phyloP scores from a whole-genome alignment of 2,888 invertebrate species.

The Leptarthrus brevirostris region DNA sequence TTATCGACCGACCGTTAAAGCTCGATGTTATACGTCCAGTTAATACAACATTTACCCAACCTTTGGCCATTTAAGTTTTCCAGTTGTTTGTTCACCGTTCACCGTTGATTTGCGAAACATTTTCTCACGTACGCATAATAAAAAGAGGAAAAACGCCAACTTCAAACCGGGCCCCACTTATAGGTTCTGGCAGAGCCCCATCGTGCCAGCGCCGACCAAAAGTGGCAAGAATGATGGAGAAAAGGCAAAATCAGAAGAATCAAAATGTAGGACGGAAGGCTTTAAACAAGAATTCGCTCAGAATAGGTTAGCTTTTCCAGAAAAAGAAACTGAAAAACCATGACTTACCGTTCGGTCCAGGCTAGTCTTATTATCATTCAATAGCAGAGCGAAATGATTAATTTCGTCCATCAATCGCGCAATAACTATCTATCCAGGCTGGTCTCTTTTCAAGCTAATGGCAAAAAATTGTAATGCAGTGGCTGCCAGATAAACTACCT shows the following conservation, averaged over 20 bases:
- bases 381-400: background rate
- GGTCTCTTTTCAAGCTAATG: background rate
- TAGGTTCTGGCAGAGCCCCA: background rate
- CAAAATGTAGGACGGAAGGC: background rate
- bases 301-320: background rate
- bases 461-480: background rate
- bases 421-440: background rate
- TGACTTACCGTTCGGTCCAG: constrained; percentile 5
- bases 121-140: constrained; percentile 35
- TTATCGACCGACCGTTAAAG: no score
- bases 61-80: no score
- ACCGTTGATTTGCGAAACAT: constrained; percentile 7
- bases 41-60: no score
- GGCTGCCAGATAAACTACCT: background rate
- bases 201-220: background rate
- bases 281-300: background rate
- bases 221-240: background rate
- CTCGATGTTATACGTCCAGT: no score
- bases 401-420: constrained; percentile 23
- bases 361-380: constrained; percentile 1
- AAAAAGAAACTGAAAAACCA: background rate
- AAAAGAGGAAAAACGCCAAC: background rate
- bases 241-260: background rate
- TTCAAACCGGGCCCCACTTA: background rate
- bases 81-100: constrained; percentile 10